A percentile compares a stretch with the other conserved stretches of the same genome.
Conservation (phyloP, 2,888 invertebrate species). For the Hanleya hanleyi region DNA sequence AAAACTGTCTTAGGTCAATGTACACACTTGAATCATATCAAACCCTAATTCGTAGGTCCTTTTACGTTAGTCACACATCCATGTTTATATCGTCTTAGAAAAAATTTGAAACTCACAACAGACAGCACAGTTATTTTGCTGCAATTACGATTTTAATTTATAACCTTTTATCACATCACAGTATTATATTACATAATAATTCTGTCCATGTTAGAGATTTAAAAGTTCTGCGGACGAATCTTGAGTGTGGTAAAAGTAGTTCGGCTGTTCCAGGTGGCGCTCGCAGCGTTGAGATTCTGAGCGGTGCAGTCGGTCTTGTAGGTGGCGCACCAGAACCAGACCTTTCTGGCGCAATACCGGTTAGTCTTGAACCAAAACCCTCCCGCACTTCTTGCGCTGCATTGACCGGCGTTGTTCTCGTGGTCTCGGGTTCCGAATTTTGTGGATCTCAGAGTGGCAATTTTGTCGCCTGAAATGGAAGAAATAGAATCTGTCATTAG, state of each 20-base stretch:
- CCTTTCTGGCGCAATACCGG: not conserved
- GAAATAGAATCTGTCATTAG: too few species aligned
- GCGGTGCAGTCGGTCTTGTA: not conserved
- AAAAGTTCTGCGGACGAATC: not conserved
- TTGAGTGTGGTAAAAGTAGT: not conserved
- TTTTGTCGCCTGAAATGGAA: not conserved
- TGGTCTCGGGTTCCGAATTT: not conserved
- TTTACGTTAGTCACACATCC: too few species aligned
- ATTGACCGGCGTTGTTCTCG: not conserved
- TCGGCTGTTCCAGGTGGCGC: not conserved
- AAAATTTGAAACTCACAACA: too few species aligned
- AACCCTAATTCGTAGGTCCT: too few species aligned
- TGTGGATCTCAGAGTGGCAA: not conserved
- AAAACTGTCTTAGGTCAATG: too few species aligned
- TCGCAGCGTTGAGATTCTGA: not conserved
- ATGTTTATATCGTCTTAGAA: too few species aligned
- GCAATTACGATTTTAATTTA: too few species aligned
- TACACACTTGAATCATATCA: too few species aligned
- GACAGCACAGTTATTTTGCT: too few species aligned
- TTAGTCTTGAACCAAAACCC: slow-evolving; percentile 3
- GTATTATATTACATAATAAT: too few species aligned
- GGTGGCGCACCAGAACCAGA: not conserved
- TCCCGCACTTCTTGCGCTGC: not conserved
- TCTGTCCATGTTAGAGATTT: too few species aligned
- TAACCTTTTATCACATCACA: too few species aligned